Percentiles rank a stretch among this genome's conserved stretches.
These are phyloP conservation scores for Conops quadrifasciatus DNA, from an alignment of 2,888 invertebrate species.

Conservation along the genomic window DNA sequence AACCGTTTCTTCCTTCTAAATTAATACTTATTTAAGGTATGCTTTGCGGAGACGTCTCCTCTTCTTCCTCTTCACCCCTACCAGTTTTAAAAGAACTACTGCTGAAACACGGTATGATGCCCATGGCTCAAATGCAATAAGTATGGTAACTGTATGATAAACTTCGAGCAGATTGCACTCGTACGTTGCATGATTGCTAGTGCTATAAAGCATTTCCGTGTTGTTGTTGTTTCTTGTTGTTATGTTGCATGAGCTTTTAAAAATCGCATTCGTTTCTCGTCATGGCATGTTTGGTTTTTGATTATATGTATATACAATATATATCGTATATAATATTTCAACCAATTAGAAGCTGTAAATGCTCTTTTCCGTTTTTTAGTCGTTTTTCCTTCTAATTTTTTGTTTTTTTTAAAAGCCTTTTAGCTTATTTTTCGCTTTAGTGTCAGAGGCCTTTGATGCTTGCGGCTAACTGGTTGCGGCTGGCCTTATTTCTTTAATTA, in stretches of 20 bases:
- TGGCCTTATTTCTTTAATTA: constrained; percentile 13
- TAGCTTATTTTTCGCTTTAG: no score
- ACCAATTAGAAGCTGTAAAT: constrained; percentile 10
- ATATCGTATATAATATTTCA: not conserved
- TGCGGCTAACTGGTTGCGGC: not conserved
- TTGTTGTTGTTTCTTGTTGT: not conserved
- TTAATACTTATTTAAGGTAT: constrained; percentile 3
- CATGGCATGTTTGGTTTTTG: no score
- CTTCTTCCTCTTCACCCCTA: not conserved
- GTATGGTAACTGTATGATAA: not conserved
- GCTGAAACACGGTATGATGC: constrained; percentile 7
- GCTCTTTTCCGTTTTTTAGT: not conserved
- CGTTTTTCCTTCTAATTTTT: not conserved
- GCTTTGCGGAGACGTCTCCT: constrained; percentile 7
- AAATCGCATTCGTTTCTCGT: no score
- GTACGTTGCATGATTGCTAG: not conserved
- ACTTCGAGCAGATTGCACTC: not conserved
- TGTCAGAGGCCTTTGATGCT: no score
- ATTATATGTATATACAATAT: no score
- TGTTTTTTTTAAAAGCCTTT: not conserved
- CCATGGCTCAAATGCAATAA: not conserved
- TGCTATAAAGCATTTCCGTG: not conserved
- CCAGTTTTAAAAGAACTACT: not conserved
- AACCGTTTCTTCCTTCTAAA: not conserved
- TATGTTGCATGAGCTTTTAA: not conserved